Percentiles rank a stretch among this genome's conserved stretches.
Evolutionary conservation across 2,113 vertebrate genomes (phyloP).

Genomic region (Lepisosteus osseus): DNA sequence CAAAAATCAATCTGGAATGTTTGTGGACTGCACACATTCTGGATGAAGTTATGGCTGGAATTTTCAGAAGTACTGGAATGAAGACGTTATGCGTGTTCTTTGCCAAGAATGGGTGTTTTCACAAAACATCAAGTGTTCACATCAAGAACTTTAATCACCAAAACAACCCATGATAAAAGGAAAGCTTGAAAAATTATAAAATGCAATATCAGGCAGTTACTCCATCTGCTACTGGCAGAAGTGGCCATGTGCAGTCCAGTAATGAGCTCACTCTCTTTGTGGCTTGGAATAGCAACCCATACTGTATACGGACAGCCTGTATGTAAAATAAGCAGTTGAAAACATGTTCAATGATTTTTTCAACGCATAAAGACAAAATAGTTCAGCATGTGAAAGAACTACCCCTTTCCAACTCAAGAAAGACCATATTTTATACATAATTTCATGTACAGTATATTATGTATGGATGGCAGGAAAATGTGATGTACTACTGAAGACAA

Average conservation of each 20-base stretch:
- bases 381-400: neutral
- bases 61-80: too few species aligned
- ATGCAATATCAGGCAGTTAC: neutral
- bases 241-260: neutral
- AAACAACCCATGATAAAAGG: too few species aligned
- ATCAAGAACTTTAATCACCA: too few species aligned
- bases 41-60: too few species aligned
- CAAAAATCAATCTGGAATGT: too few species aligned
- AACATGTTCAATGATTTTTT: neutral
- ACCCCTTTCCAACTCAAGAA: neutral
- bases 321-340: neutral
- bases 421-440: neutral
- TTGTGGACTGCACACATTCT: too few species aligned
- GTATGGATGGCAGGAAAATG: neutral
- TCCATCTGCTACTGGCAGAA: neutral
- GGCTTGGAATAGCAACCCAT: neutral
- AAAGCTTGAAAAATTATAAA: too few species aligned
- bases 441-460: neutral
- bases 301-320: neutral
- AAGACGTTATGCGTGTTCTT: too few species aligned
- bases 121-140: too few species aligned
- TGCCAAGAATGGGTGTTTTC: too few species aligned
- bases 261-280: neutral
- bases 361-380: neutral
- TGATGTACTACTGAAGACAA: neutral